Percentiles rank a stretch among this genome's conserved stretches.
Evolutionary conservation across 2,888 invertebrate genomes (phyloP).

Genomic region (Diplolepis rosae): DNA sequence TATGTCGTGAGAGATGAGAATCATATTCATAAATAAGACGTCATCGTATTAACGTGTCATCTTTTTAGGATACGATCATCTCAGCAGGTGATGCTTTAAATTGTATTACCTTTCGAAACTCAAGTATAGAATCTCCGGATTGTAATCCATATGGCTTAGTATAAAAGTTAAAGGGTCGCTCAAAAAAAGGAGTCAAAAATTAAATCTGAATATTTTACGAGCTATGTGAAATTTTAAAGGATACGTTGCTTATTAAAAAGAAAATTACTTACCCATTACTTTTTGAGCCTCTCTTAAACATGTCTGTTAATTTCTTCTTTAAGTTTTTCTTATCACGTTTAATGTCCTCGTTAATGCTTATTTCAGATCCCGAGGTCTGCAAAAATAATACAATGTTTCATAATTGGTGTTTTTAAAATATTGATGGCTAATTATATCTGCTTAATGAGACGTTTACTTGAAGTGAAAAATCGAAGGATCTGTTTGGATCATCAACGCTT

Average conservation of each 20-base stretch:
- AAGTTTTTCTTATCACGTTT: constrained; percentile 80
- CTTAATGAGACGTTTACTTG: constrained; percentile 57
- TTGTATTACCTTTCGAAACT: constrained; percentile 15
- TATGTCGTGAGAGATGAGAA: neutral
- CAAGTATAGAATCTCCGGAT: neutral
- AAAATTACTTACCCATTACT: constrained; percentile 60
- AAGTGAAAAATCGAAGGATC: constrained; percentile 66
- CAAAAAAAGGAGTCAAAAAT: neutral
- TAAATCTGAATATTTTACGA: neutral
- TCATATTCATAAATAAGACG: constrained; percentile 19
- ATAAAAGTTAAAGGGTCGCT: neutral
- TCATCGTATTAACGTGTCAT: constrained; percentile 21
- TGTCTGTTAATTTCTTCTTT: constrained; percentile 86
- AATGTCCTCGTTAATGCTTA: constrained; percentile 63
- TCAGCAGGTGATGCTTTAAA: constrained; percentile 19
- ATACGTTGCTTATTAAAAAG: neutral
- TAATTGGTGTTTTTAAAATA: neutral
- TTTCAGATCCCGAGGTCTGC: constrained; percentile 70
- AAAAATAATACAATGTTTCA: constrained; percentile 11
- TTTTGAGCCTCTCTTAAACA: constrained; percentile 82
- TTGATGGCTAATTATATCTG: constrained; percentile 9
- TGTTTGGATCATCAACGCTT: constrained; percentile 83
- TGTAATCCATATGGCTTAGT: neutral
- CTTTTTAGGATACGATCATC: neutral
- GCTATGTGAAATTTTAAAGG: neutral